Base-by-base conservation (phyloP, 2,113 vertebrate species). In the Bombycilla garrulus region DNA sequence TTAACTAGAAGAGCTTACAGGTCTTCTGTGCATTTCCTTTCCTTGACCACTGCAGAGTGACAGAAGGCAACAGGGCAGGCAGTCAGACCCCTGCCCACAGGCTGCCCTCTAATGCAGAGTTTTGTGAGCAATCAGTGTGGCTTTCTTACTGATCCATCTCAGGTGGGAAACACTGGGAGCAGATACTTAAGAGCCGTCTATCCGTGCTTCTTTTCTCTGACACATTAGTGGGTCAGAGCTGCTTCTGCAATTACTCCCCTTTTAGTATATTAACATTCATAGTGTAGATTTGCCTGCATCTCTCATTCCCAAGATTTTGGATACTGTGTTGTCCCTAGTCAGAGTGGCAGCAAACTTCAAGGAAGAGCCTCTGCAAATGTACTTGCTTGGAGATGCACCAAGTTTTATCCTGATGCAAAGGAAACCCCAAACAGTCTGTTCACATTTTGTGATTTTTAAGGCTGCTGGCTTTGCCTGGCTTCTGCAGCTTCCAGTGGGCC, bases 211-310 rank as follows among this genome's bases (percentile, higher is more conserved):
- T 60, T 70, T 57, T 77, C 67, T 77, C 33, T 88, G 60, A 25
- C 42, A 54, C 0, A 0, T 70, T 65, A 78, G 23, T 40, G 9
- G 3, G 21, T 58, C 10, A 9, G 48, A 85, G 28, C 13, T 61
- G 24, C 56, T 86, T 16, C 38, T 73, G 16, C 9, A 33, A 18
- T 67, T 50, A 17, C 14, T 26, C 23, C 54, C 15, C 23, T 72
- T 65, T 21, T 9, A n/a, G 47, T 23, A 3, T 20, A 29, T 45
- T 29, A 57, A 42, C 3, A 4, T 45, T 77, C 5, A 4, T 18
- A 6, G 20, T 12, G 13, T 7, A 53, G 67, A 19, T 78, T 70
- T 21, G 7, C 26, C 53, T 72, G 33, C 2, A 1, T n/a, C 42
- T 69, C 66, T 44, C 4, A 1, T 6, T 54, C 23, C 45, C 45